Conservation (phyloP, 2,113 vertebrate genomes). For the Bagarius yarrelli region DNA sequence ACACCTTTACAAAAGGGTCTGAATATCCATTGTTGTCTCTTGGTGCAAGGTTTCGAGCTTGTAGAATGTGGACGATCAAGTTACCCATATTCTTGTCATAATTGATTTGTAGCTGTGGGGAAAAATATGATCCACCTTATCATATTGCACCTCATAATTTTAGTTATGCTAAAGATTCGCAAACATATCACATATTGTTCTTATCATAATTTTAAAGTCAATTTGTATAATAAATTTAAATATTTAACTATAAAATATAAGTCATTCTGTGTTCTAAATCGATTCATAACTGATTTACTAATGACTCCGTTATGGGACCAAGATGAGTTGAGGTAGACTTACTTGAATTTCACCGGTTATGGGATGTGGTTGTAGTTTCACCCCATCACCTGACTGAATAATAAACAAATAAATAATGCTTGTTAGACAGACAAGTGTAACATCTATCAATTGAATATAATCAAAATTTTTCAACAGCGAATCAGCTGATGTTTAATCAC, state of each 20-base stretch:
- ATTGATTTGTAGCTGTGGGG: constrained; percentile 91
- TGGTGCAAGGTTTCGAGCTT: constrained; percentile 91
- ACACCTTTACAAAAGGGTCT: constrained; percentile 97
- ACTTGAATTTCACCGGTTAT: constrained; percentile 99
- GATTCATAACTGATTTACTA: not conserved
- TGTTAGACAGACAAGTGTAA: constrained; percentile 8
- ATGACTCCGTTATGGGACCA: not conserved
- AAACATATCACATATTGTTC: not conserved
- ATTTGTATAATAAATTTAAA: not conserved
- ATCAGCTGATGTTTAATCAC: not conserved
- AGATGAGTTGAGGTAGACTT: constrained; percentile 31
- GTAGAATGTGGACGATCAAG: constrained; percentile 94
- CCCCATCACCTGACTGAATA: constrained; percentile 77
- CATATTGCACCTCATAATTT: constrained; percentile 13
- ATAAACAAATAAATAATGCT: constrained; percentile 18
- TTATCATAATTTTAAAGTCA: not conserved
- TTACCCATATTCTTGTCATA: constrained; percentile 96
- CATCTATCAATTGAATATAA: no score
- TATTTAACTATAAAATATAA: not conserved
- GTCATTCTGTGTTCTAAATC: not conserved
- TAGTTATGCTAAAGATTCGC: not conserved
- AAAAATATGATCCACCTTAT: constrained; percentile 6
- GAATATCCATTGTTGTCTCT: constrained; percentile 96
- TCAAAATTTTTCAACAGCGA: no score
- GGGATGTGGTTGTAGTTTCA: constrained; percentile 79